These are phyloP conservation scores for Habroteleia sp. DNA, from an alignment of 2,888 invertebrate genomes.

Conservation along the genomic window DNA sequence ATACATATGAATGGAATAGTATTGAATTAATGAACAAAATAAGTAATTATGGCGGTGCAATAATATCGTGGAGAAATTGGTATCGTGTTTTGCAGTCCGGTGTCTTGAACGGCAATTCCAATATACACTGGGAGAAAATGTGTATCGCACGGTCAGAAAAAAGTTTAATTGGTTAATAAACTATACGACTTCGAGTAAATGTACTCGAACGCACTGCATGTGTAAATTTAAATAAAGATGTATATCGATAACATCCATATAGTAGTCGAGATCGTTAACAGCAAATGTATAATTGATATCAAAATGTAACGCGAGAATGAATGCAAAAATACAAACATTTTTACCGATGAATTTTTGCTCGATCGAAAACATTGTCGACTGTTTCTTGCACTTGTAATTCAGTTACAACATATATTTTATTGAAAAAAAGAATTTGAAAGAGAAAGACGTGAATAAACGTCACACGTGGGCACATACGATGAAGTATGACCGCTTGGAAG, in stretches of 20 bases:
- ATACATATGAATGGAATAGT: conserved; percentile 40
- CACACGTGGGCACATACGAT: conserved; percentile 17
- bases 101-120: conserved; percentile 2
- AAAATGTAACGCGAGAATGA: too few relatives aligned
- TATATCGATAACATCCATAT: conserved; percentile 8
- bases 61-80: conserved; percentile 40
- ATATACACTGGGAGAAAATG: neutral
- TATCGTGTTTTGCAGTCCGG: conserved; percentile 22
- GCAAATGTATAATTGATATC: too few relatives aligned
- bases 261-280: conserved; percentile 8
- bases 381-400: conserved; percentile 26
- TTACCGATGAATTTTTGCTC: too few relatives aligned
- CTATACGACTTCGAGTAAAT: conserved; percentile 13
- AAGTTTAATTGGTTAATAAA: conserved; percentile 51
- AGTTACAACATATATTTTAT: conserved; percentile 10
- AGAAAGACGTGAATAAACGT: conserved; percentile 10
- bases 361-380: too few relatives aligned
- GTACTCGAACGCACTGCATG: conserved; percentile 6
- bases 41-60: conserved; percentile 26
- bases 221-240: conserved; percentile 19
- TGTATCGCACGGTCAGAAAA: conserved; percentile 3
- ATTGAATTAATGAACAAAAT: conserved; percentile 34
- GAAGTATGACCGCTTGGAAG: conserved; percentile 13
- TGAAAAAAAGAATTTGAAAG: neutral
- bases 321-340: too few relatives aligned